phyloP scores from a whole-genome alignment of 2,797 vertebrate genomes.

The Oreochromis grahami region DNA sequence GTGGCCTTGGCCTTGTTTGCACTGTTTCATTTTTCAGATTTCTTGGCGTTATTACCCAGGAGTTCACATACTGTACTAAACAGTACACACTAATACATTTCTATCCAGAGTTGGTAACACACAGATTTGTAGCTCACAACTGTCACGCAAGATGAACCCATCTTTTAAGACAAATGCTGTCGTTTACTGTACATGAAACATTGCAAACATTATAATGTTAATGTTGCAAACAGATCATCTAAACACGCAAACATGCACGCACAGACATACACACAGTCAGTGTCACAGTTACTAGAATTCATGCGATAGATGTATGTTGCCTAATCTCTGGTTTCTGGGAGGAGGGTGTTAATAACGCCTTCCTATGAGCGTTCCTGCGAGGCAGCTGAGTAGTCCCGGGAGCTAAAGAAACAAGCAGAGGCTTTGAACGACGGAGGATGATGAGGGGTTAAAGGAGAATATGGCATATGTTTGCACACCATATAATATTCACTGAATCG shows the following conservation, averaged over 20 bases:
- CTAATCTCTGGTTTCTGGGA: constrained; percentile 1
- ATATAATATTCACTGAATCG: background rate
- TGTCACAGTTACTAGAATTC: background rate
- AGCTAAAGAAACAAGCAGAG: background rate
- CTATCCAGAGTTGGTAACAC: background rate
- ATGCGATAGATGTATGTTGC: background rate
- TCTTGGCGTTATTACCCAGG: background rate
- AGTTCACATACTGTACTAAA: background rate
- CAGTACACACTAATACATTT: background rate
- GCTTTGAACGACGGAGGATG: background rate
- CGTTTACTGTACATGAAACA: background rate
- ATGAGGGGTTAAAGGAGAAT: background rate
- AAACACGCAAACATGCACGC: background rate
- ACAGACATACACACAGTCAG: background rate
- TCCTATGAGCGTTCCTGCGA: background rate
- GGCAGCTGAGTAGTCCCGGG: background rate
- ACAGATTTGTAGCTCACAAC: background rate
- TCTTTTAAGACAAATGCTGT: background rate
- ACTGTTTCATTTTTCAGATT: background rate
- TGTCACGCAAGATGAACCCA: background rate
- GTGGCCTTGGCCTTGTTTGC: background rate
- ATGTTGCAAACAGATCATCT: background rate
- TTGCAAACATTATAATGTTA: background rate
- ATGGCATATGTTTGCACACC: background rate
- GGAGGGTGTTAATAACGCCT: background rate